Conservation (phyloP, 2,888 invertebrate genomes). For the Leptura quadrifasciata region DNA sequence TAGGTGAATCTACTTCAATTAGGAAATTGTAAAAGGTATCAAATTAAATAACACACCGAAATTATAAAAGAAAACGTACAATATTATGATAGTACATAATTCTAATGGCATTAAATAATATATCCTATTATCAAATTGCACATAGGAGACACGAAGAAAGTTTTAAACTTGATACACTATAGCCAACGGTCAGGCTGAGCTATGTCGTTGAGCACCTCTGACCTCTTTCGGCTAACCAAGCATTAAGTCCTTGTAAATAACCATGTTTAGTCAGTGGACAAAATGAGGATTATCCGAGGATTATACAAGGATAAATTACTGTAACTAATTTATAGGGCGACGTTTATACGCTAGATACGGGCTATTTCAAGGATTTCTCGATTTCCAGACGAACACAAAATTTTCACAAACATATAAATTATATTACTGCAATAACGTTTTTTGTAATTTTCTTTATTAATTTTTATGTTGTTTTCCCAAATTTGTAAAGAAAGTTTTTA, state of each 20-base stretch:
- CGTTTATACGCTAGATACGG: slow-evolving; percentile 30
- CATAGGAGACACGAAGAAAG: background rate
- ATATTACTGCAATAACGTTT: too few species aligned
- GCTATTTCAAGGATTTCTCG: slow-evolving; percentile 21
- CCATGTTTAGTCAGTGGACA: slow-evolving; percentile 50
- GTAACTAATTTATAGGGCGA: slow-evolving; percentile 41
- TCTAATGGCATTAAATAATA: too few species aligned
- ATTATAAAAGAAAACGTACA: too few species aligned
- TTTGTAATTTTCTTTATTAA: too few species aligned
- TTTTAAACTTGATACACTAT: slow-evolving; percentile 13
- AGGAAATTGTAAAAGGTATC: too few species aligned
- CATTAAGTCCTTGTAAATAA: slow-evolving; percentile 53
- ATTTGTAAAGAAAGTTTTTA: too few species aligned
- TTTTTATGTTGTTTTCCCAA: too few species aligned
- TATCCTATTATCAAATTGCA: too few species aligned
- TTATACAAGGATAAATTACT: slow-evolving; percentile 44
- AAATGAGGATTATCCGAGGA: slow-evolving; percentile 49
- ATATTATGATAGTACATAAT: too few species aligned
- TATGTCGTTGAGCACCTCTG: slow-evolving; percentile 1
- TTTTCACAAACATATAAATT: too few species aligned
- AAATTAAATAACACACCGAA: too few species aligned
- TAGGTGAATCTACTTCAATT: too few species aligned
- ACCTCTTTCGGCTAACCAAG: slow-evolving; percentile 44
- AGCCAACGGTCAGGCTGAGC: background rate
- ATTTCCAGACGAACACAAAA: slow-evolving; percentile 21